A percentile compares a stretch with the other conserved stretches of the same genome.
Evolutionary conservation across 2,888 invertebrate genomes (phyloP).

Genomic region (Plagodis pulveraria): DNA sequence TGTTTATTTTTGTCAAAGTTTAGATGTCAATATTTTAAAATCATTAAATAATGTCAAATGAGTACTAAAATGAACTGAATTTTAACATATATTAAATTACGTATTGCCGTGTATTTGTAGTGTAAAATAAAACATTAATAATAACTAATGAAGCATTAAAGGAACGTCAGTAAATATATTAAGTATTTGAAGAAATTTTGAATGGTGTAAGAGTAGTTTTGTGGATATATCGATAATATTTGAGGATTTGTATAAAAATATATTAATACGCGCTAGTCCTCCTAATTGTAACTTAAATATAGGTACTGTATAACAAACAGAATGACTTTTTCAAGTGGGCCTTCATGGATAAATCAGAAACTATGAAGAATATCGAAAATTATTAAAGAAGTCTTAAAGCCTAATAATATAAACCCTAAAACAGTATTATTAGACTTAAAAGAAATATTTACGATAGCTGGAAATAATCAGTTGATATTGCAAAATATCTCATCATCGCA

Average conservation of each 20-base stretch:
- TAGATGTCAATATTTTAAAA: constrained; percentile 62
- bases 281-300: constrained; percentile 1
- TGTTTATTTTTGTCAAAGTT: constrained; percentile 36
- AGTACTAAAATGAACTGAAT: constrained; percentile 77
- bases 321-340: too few relatives aligned
- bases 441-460: too few relatives aligned
- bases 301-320: not conserved
- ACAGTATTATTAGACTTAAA: too few relatives aligned
- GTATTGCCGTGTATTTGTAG: constrained; percentile 65
- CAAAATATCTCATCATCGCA: too few relatives aligned
- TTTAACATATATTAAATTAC: constrained; percentile 47
- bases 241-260: constrained; percentile 30
- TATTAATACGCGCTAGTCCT: constrained; percentile 17
- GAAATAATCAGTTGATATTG: too few relatives aligned
- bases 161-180: constrained; percentile 24
- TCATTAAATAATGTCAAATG: constrained; percentile 69
- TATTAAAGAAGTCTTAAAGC: too few relatives aligned
- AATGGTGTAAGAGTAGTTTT: constrained; percentile 44
- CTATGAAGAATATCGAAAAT: too few relatives aligned
- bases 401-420: too few relatives aligned
- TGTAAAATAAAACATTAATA: constrained; percentile 52
- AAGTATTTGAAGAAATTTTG: constrained; percentile 55
- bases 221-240: constrained; percentile 37
- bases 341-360: too few relatives aligned
- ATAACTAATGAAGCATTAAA: constrained; percentile 25